Conservation (phyloP, 1,140 invertebrate genomes). For the Heliconius nattereri region DNA sequence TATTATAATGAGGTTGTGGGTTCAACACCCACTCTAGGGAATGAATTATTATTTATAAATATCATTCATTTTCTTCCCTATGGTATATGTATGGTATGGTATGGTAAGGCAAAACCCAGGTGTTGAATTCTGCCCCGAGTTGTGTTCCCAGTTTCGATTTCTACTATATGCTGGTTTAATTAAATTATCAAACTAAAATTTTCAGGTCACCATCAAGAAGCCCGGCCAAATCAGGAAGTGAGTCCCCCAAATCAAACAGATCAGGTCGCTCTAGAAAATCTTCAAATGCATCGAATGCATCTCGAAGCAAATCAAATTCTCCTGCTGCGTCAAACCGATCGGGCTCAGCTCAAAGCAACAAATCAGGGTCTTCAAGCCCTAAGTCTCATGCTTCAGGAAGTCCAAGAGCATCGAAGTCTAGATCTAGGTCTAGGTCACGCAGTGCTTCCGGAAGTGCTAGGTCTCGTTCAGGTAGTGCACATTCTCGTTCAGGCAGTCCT, state of each 20-base stretch:
- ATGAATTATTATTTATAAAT: too few relatives aligned
- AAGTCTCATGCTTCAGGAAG: slow-evolving; percentile 69
- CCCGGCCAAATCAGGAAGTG: slow-evolving; percentile 69
- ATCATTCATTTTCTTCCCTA: too few relatives aligned
- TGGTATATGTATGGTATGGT: too few relatives aligned
- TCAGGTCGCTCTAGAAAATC: slow-evolving; percentile 64
- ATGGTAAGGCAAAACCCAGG: too few relatives aligned
- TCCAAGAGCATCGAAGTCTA: slow-evolving; percentile 60
- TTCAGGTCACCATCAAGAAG: slow-evolving; percentile 72
- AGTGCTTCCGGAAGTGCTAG: slow-evolving; percentile 67
- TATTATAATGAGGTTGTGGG: too few relatives aligned
- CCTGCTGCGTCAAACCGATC: slow-evolving; percentile 70
- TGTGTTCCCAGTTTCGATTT: too few relatives aligned
- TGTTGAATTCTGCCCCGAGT: too few relatives aligned
- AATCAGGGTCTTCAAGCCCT: slow-evolving; percentile 70
- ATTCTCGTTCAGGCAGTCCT: slow-evolving; percentile 60
- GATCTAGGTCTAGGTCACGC: slow-evolving; percentile 58
- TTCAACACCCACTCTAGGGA: too few relatives aligned
- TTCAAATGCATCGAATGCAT: slow-evolving; percentile 70
- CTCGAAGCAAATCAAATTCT: slow-evolving; percentile 72
- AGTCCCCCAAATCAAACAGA: slow-evolving; percentile 66
- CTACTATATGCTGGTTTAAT: too few relatives aligned
- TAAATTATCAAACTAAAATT: slow-evolving; percentile 15
- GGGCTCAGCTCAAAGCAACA: slow-evolving; percentile 65
- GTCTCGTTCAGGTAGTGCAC: slow-evolving; percentile 77